Base-by-base conservation (phyloP, 92 coral and sea anemone genomes). In the Umimayanthus kanabou region DNA sequence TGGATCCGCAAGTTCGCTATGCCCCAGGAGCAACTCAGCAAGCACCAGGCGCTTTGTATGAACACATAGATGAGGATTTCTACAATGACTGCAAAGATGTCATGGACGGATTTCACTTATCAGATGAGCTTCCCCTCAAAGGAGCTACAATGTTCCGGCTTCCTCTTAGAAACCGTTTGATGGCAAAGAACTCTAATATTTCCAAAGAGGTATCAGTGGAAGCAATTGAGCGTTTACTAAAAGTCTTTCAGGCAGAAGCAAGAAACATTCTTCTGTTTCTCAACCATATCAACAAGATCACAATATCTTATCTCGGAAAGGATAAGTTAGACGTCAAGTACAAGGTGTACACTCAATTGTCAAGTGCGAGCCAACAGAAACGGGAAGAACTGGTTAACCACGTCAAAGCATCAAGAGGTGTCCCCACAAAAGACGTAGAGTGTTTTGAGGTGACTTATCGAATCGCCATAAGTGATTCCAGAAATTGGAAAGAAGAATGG, bases 111-210 rank as follows among this genome's bases (percentile, higher is more conserved):
- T 96, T 94, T 84, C 67, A 83, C 43, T 90, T 96, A 67, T 95
- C 89, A 18, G 90, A 82, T 23, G 43, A 42, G 13, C 86, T 93
- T 37, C 81, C 67, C 6, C 90, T 96, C 57, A 57, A 91, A 71
- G 94, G 93, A 11, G 88, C 93, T 33, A 96, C 98, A 20, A 83
- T 96, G 90, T 96, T 96, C 76, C 94, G 98, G 39, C 85, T 96
- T 80, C 98, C 98, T 22, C 93, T 96, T 33, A 85, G 98, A 55
- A 85, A 87, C 50, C 5, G 40, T 4, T 39, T 39, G 20, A 90
- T 90, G 91, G 83, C 95, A n/a, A 23, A 16, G 22, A 80, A 72
- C 18, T 96, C 98, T 23, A 25, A 85, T 9, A 93, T 96, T 58
- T 92, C 96, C 45, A 88, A 65, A 77, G 74, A 0, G 92, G 86